Evolutionary conservation across 2,888 invertebrate genomes (phyloP).

Genomic region (Spialia ferax): DNA sequence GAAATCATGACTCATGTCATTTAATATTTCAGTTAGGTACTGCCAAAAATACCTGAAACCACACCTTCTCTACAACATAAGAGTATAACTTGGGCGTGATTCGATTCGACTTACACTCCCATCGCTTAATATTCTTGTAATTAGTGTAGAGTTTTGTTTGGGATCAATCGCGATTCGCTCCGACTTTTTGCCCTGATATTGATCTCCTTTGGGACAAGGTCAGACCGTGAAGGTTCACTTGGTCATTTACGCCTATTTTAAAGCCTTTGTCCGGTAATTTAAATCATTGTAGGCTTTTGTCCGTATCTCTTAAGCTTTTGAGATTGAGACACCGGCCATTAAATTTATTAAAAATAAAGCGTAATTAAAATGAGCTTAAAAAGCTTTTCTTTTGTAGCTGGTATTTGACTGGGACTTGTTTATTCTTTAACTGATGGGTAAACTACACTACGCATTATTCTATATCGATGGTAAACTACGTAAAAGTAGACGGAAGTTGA

Average conservation of each 20-base stretch:
- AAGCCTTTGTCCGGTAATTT: slow-evolving; percentile 2
- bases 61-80: slow-evolving; percentile 1
- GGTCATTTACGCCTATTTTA: not conserved
- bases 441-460: no score
- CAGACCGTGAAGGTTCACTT: slow-evolving; percentile 27
- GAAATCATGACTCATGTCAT: no score
- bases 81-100: slow-evolving; percentile 56
- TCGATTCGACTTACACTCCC: slow-evolving; percentile 75
- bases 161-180: slow-evolving; percentile 63
- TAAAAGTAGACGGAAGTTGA: no score
- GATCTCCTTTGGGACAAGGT: slow-evolving; percentile 47
- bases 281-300: not conserved
- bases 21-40: not conserved
- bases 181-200: slow-evolving; percentile 57
- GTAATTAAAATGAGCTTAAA: no score
- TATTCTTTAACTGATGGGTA: no score
- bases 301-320: no score
- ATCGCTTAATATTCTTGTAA: slow-evolving; percentile 69
- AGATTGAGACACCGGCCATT: no score
- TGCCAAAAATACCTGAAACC: not conserved
- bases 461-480: no score
- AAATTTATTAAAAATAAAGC: no score
- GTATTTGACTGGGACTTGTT: no score
- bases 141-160: slow-evolving; percentile 75
- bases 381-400: no score